Base-by-base conservation (phyloP, 2,888 invertebrate genomes). In the Megastigmus dorsalis region DNA sequence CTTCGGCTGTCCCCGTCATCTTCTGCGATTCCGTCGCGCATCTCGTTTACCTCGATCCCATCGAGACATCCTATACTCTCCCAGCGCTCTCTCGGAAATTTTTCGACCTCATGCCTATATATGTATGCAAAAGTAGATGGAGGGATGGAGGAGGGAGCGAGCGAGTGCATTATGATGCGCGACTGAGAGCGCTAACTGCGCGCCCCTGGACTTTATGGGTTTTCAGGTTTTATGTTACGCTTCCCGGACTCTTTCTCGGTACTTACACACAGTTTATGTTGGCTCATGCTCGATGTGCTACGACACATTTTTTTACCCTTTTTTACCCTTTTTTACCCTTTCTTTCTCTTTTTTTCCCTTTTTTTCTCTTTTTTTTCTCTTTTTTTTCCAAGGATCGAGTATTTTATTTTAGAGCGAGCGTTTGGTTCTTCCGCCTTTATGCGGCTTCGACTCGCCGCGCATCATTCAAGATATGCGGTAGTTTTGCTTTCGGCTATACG, bases 31-130 rank as follows among this genome's bases (percentile, higher is more conserved):
- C 13, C 18, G n/a, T 23, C 63, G 30, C 33, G 66, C 66, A 45
- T 66, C 66, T 66, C 66, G 18, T 66, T 66, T 65, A 28, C 33
- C 38, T 33, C 38, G 20, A 20, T 59, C 57, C 26, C 57, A 59
- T 30, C 79, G 82, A 79, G 86, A 82, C 81, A 85, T 78, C 75
- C 82, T 82, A 85, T 83, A 85, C 82, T 80, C 80, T 80, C 74
- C 62, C 41, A 55, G 20, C 38, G 4, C n/a, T 38, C 57, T 30
- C 20, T 28, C 50, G 15, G 55, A 67, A 69, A 73, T 73, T 75
- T 70, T 71, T 74, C 67, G 63, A 15, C 43, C 43, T 43, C n/a
- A n/a, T n/a, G n/a, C n/a, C n/a, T n/a, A n/a, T n/a, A n/a, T n/a
- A 20, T 9, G 36, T 18, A 10, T 7, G 28, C 28, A 13, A 23